These are phyloP conservation scores for Anguilla obscura DNA, from an alignment of 2,797 vertebrate genomes.

Conservation along the genomic window DNA sequence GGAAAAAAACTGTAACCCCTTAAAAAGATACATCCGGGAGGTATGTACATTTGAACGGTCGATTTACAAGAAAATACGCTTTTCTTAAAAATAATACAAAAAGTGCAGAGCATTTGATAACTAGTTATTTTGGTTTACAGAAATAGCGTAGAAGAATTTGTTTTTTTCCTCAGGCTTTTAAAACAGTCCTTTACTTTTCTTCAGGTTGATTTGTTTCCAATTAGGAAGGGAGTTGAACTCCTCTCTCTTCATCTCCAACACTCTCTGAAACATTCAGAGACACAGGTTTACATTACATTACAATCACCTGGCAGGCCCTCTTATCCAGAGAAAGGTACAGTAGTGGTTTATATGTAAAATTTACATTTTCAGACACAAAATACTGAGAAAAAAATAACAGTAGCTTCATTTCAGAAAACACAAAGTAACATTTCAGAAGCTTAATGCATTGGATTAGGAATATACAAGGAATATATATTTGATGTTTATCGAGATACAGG, in stretches of 20 bases:
- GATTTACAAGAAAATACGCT: constrained; percentile 42
- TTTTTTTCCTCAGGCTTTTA: constrained; percentile 44
- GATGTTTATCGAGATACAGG: too few relatives aligned
- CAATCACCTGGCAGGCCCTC: not conserved
- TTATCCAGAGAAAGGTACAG: not conserved
- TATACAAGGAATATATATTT: not conserved
- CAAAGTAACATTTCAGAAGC: not conserved
- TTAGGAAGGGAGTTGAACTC: constrained; percentile 66
- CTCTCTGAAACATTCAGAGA: constrained; percentile 64
- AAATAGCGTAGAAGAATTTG: not conserved
- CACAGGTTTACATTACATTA: not conserved
- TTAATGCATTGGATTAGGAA: not conserved
- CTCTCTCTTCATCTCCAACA: constrained; percentile 72
- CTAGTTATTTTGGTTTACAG: constrained; percentile 32
- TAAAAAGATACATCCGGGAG: constrained; percentile 36
- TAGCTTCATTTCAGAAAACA: not conserved
- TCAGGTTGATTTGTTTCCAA: constrained; percentile 71
- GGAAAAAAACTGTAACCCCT: constrained; percentile 26
- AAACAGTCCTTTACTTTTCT: constrained; percentile 74
- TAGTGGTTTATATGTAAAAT: too few relatives aligned
- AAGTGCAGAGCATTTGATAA: constrained; percentile 32
- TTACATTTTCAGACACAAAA: too few relatives aligned
- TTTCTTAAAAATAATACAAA: constrained; percentile 48
- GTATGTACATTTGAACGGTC: constrained; percentile 49
- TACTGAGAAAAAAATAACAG: not conserved